Conservation (phyloP, 2,888 invertebrate species). For the Neria commutata region DNA sequence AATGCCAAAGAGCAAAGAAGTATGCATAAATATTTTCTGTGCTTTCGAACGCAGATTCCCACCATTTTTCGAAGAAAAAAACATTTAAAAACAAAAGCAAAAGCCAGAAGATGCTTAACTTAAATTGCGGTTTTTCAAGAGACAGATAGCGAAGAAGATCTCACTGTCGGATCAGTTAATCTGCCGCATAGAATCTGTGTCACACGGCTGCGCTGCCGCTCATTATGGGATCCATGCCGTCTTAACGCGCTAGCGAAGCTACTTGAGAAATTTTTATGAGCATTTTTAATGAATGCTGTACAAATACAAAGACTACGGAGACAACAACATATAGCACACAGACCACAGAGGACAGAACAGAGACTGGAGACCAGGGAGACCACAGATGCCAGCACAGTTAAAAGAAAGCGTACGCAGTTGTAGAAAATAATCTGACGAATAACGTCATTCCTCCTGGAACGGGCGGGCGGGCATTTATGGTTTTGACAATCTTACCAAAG, state of each 20-base stretch:
- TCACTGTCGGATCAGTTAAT: not conserved
- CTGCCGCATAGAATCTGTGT: not conserved
- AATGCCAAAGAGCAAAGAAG: not conserved
- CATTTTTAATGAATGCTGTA: not conserved
- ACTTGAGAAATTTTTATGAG: slow-evolving; percentile 1
- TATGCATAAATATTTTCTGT: not conserved
- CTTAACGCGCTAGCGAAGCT: not conserved
- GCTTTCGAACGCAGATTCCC: not conserved
- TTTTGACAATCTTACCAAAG: not conserved
- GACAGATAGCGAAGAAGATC: too few relatives aligned
- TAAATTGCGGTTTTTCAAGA: slow-evolving; percentile 1
- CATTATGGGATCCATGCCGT: not conserved
- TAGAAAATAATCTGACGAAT: not conserved
- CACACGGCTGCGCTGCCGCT: not conserved
- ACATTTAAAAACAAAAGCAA: too few relatives aligned
- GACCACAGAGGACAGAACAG: not conserved
- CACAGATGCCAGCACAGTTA: not conserved
- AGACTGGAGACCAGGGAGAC: too few relatives aligned
- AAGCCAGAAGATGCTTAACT: not conserved
- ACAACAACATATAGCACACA: not conserved
- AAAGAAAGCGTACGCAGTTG: not conserved
- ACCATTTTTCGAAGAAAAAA: not conserved
- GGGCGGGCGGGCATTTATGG: too few relatives aligned
- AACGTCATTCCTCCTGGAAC: not conserved
- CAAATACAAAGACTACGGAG: not conserved